Evolutionary conservation across 2,888 invertebrate genomes (phyloP), one percentile per base, ranked within the genome.

Genomic region (Pantelozetes paolii): DNA sequence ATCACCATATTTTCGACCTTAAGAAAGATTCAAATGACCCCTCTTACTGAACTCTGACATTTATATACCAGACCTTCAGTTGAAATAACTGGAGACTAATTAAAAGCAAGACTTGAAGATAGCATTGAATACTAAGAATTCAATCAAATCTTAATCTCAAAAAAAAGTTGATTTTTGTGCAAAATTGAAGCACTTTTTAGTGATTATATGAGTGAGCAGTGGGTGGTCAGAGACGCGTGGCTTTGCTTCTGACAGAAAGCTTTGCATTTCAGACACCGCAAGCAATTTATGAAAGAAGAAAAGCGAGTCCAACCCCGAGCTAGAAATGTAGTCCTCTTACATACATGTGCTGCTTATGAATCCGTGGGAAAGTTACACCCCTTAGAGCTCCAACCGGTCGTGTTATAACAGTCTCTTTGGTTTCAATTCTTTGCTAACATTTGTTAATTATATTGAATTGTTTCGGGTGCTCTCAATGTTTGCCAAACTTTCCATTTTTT

Each of bases 151-250:
- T 64, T 13, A 64, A 64, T 64, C 6, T 64, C 6, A 32, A 30
- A 28, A 32, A 9, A 36, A 11, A 36, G 11, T 5, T 32, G 8
- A 2, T 1, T 62, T 64, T 64, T 36, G 18, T 5, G 9, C 18
- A 36, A 18, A 5, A 11, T 30, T 64, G n/a, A 11, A 59, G 59
- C 30, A 50, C 50, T 50, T 50, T 50, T 18, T 18, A 50, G 50
- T 50, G 6, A 11, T 57, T 11, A 26, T 57, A 57, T 45, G 5
- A 28, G 57, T 26, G 18, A 57, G 57, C 64, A 64, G 64, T 64
- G 64, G 64, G 64, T 64, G 64, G 64, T 36, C 64, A 64, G 8
- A 64, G 64, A 64, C 64, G 64, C 64, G 64, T 64, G 64, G 64
- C 64, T 36, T 36, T 1, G 36, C 64, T 36, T 64, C 59, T 28